Evolutionary conservation across 2,888 invertebrate species (phyloP).

Genomic region (Aspidiotus destructor): DNA sequence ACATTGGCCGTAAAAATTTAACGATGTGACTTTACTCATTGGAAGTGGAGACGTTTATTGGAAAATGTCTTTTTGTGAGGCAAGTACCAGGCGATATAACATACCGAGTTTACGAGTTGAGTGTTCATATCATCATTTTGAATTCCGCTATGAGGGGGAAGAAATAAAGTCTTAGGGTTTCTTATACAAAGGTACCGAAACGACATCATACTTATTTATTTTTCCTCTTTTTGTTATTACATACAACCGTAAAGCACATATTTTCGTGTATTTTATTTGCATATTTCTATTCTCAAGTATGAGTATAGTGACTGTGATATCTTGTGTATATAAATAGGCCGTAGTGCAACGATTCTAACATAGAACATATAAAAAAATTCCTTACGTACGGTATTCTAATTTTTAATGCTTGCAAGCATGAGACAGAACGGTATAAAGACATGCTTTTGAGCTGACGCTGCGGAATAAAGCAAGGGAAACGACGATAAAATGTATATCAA

Average conservation of each 20-base stretch:
- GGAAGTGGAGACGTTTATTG: conserved; percentile 28
- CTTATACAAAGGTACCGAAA: background rate
- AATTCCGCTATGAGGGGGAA: background rate
- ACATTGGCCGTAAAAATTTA: background rate
- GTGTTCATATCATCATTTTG: background rate
- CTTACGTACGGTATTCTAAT: too few relatives aligned
- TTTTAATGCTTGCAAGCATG: too few relatives aligned
- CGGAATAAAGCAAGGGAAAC: too few relatives aligned
- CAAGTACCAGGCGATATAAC: background rate
- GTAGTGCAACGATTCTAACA: too few relatives aligned
- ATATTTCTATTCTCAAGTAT: background rate
- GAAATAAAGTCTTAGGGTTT: background rate
- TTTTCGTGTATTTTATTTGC: background rate
- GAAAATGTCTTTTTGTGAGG: conserved; percentile 27
- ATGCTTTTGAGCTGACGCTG: too few relatives aligned
- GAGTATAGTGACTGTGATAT: too few relatives aligned
- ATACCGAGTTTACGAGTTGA: background rate
- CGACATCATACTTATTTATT: background rate
- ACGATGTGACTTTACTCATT: conserved; percentile 5
- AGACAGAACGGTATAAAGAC: too few relatives aligned
- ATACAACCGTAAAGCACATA: background rate
- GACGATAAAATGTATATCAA: too few relatives aligned
- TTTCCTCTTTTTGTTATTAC: background rate
- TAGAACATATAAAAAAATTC: too few relatives aligned
- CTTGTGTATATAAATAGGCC: too few relatives aligned